Evolutionary conservation across 2,113 vertebrate genomes (phyloP).

Genomic region (Corapipo altera): DNA sequence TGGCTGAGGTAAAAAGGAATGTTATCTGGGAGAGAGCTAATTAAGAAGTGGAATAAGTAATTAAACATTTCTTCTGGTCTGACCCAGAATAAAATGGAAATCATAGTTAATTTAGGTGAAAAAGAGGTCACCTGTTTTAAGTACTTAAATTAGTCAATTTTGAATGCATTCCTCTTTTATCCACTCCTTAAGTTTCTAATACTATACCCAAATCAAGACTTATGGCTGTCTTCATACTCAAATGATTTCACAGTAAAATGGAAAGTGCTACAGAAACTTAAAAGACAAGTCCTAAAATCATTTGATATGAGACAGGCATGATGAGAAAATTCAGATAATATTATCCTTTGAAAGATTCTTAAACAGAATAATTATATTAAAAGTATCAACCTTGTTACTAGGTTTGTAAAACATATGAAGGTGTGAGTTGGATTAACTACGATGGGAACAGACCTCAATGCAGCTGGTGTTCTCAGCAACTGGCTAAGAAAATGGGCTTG

Average conservation of each 20-base stretch:
- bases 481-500: background rate
- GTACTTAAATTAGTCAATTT: background rate
- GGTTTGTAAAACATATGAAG: background rate
- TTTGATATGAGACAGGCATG: background rate
- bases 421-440: background rate
- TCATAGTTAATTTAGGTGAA: background rate
- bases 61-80: background rate
- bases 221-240: background rate
- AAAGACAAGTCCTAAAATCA: background rate
- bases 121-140: rapidly evolving
- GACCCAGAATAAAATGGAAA: background rate
- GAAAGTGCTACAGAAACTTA: background rate
- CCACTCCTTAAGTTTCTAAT: background rate
- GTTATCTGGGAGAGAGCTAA: background rate
- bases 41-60: conserved; percentile 2
- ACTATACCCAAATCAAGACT: background rate
- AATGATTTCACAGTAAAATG: background rate
- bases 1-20: background rate
- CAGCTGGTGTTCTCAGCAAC: background rate
- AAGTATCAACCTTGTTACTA: background rate
- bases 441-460: background rate
- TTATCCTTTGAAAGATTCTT: background rate
- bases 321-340: background rate
- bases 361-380: background rate
- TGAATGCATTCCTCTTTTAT: background rate